phyloP scores from a whole-genome alignment of 2,888 invertebrate species.

The Anoplius nigerrimus region DNA sequence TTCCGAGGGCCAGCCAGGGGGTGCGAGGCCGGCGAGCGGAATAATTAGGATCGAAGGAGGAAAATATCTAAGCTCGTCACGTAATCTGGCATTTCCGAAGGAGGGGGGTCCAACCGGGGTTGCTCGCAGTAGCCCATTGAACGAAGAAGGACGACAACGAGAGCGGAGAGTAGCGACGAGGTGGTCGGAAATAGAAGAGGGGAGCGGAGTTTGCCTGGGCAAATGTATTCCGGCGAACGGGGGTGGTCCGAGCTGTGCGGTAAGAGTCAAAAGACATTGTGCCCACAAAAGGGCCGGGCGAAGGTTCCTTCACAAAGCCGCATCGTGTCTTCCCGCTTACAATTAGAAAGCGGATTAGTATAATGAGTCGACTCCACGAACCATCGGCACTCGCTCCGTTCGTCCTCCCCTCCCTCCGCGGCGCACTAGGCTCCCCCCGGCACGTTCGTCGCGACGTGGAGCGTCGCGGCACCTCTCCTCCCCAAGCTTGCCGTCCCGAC shows the following conservation, averaged over 20 bases:
- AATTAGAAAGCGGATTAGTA: constrained; percentile 57
- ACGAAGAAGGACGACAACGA: no score
- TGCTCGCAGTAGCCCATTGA: no score
- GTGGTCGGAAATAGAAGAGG: no score
- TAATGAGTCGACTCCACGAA: constrained; percentile 47
- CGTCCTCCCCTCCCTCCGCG: neutral
- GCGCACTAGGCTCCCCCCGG: neutral
- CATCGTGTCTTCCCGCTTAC: constrained; percentile 40
- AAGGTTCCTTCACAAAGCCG: constrained; percentile 30
- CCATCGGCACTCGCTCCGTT: neutral
- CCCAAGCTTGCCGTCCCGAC: neutral
- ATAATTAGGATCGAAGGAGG: constrained; percentile 54
- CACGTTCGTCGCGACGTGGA: no score
- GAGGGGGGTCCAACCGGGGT: no score
- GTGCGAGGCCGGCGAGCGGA: constrained; percentile 40
- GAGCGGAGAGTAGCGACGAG: no score
- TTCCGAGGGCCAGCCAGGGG: constrained; percentile 16
- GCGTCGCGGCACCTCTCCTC: neutral
- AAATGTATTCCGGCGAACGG: constrained; percentile 38
- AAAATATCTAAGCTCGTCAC: constrained; percentile 58
- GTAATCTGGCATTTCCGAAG: constrained; percentile 48
- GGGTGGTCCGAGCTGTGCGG: constrained; percentile 51
- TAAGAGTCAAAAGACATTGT: constrained; percentile 53
- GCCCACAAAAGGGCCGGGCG: constrained; percentile 37
- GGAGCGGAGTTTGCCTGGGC: no score